Percentiles rank a stretch among this genome's conserved stretches.
Evolutionary conservation across 1,140 invertebrate genomes (phyloP).

Genomic region (Drosophila littoralis): DNA sequence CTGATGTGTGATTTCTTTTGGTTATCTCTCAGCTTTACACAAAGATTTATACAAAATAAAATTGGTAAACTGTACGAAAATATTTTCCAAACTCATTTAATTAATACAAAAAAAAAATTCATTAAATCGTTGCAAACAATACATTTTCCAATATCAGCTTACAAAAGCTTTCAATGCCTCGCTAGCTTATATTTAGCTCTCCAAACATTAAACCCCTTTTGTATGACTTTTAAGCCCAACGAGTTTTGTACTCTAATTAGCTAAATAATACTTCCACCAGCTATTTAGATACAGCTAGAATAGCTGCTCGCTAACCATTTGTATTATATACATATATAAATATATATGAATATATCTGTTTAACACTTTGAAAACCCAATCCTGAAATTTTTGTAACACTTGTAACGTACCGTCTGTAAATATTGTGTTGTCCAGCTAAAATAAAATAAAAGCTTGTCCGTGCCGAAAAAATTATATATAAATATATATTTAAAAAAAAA

Average conservation of each 20-base stretch:
- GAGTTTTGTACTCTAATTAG: slow-evolving; percentile 37
- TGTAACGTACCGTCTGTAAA: slow-evolving; percentile 65
- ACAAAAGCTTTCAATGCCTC: slow-evolving; percentile 23
- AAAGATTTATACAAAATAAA: slow-evolving; percentile 14
- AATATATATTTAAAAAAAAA: slow-evolving; percentile 7
- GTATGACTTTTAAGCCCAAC: slow-evolving; percentile 13
- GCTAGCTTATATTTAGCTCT: slow-evolving; percentile 43
- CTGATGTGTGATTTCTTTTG: slow-evolving; percentile 12
- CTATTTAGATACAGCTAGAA: slow-evolving; percentile 2
- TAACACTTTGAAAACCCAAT: slow-evolving; percentile 41
- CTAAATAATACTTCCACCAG: slow-evolving; percentile 5
- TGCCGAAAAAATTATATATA: slow-evolving; percentile 18
- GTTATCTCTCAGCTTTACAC: slow-evolving; percentile 25
- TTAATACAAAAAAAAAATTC: slow-evolving; percentile 7
- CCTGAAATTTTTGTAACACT: slow-evolving; percentile 13
- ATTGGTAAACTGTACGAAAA: slow-evolving; percentile 47
- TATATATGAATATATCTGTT: slow-evolving; percentile 40
- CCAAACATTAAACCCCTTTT: slow-evolving; percentile 31
- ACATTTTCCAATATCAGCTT: slow-evolving; percentile 37
- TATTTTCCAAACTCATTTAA: slow-evolving; percentile 36
- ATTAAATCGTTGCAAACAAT: slow-evolving; percentile 16
- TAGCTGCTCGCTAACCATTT: slow-evolving; percentile 58
- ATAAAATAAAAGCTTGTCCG: slow-evolving; percentile 39
- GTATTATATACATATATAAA: slow-evolving; percentile 46
- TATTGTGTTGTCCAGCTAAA: slow-evolving; percentile 56